Base-by-base conservation (phyloP, 1,140 invertebrate genomes). In the Aphelenchoides avenae region DNA sequence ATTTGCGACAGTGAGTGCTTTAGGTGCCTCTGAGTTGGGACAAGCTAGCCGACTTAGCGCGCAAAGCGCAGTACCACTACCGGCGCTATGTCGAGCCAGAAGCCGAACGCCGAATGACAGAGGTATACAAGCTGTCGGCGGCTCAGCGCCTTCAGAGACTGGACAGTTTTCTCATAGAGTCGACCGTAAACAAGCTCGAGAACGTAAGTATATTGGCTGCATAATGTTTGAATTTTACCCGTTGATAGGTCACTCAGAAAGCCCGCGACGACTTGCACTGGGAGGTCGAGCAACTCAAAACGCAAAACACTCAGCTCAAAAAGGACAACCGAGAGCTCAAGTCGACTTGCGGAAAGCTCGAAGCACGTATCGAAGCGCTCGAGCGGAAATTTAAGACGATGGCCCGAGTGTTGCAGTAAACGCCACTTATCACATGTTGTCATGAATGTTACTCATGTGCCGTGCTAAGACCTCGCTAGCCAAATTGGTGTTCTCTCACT, bases 321-420 rank as follows among this genome's bases (percentile, higher is more conserved):
- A 73, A 75, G 34, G 71, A 73, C 41, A 75, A 71, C 47, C 61
- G 71, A 9, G 66, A 75, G 33, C 40, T 75, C 37, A 75, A 73
- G 43, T 54, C 62, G 37, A 42, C 57, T 26, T 71, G 71, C 31
- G 36, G 64, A 40, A 69, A 51, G 24, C 47, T 75, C 30, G 73
- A 75, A 33, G 50, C 47, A 29, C 53, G 73, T 30, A 54, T 75
- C 5, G 73, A 75, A 15, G 54, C 52, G 20, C 31, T 75, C 29
- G 73, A 75, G 43, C 43, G 68, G 15, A 75, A 75, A 52, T 73
- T 75, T 52, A 72, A 73, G 41, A 75, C 74, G 7, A 52, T 75
- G 41, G 74, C 68, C 6, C 43, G 74, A 40, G 48, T 75, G 27
- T 58, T 77, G 5, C 70, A 77, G 50, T 73, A 31, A 53, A 26